Evolutionary conservation across 2,888 invertebrate species (phyloP).

Genomic region (Ptilodon capucinus): DNA sequence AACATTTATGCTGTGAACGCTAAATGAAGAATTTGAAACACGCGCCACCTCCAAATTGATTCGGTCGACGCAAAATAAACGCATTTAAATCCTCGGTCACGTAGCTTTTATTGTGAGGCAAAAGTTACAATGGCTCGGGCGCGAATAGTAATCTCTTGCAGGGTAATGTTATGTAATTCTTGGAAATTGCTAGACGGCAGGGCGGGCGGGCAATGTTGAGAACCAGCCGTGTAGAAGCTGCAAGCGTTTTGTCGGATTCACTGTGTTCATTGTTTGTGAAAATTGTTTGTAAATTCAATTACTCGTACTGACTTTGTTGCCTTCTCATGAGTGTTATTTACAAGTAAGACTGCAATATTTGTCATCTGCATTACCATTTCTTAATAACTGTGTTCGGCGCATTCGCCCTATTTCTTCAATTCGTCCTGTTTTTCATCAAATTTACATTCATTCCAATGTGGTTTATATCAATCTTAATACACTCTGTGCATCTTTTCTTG

Average conservation of each 20-base stretch:
- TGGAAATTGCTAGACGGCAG: conserved; percentile 35
- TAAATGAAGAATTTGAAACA: conserved; percentile 61
- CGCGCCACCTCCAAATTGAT: conserved; percentile 65
- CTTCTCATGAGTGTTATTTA: too few species aligned
- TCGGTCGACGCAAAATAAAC: conserved; percentile 60
- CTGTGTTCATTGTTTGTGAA: not conserved
- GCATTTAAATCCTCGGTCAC: conserved; percentile 70
- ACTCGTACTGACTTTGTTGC: too few species aligned
- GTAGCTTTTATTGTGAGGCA: conserved; percentile 72
- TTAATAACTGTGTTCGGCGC: too few species aligned
- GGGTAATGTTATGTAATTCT: conserved; percentile 61
- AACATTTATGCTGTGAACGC: conserved; percentile 25
- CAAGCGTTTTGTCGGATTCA: conserved; percentile 1
- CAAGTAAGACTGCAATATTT: too few species aligned
- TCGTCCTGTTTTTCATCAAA: too few species aligned
- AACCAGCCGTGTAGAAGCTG: not conserved
- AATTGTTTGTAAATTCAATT: not conserved
- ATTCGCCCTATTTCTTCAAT: too few species aligned
- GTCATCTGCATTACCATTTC: too few species aligned
- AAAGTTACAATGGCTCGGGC: conserved; percentile 64
- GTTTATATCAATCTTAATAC: too few species aligned
- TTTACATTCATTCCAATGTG: too few species aligned
- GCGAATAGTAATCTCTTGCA: conserved; percentile 54
- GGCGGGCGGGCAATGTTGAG: conserved; percentile 7
- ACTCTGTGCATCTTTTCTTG: too few species aligned